Conservation (phyloP, 2,113 vertebrate species). For the Leiothrix lutea region DNA sequence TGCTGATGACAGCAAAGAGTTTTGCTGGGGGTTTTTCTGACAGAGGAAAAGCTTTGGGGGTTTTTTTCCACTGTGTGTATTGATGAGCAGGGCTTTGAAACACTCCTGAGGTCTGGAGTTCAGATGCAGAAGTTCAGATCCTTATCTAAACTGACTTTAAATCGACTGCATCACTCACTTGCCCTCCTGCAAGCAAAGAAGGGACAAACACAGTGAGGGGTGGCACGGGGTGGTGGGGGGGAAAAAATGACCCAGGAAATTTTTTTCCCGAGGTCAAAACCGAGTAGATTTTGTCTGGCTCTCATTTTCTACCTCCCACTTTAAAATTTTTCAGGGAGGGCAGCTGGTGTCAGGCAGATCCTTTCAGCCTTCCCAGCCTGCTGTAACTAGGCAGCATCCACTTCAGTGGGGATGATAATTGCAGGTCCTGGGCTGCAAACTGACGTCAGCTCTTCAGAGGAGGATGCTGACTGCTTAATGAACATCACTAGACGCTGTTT, state of each 20-base stretch:
- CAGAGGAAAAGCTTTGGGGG: background rate
- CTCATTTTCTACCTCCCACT: background rate
- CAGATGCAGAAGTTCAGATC: background rate
- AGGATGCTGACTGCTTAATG: slow-evolving; percentile 64
- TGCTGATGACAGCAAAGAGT: background rate
- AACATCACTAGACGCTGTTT: slow-evolving; percentile 45
- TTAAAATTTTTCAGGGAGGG: slow-evolving; percentile 2
- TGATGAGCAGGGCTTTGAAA: background rate
- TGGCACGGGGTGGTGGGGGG: rapidly evolving
- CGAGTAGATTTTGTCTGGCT: background rate
- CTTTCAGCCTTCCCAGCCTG: background rate
- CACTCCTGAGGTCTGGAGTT: background rate
- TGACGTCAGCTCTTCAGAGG: slow-evolving; percentile 57
- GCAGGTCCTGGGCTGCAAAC: slow-evolving; percentile 46
- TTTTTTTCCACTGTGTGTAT: background rate
- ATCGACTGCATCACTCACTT: background rate
- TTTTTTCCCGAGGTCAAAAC: background rate
- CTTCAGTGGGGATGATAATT: slow-evolving; percentile 65
- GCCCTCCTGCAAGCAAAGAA: background rate
- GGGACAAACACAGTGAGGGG: background rate
- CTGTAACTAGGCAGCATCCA: slow-evolving; percentile 45
- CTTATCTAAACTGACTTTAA: background rate
- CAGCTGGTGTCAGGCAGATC: slow-evolving; percentile 39
- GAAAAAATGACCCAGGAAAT: background rate
- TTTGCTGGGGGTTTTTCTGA: background rate